Evolutionary conservation across 2,113 vertebrate genomes (phyloP), one percentile per base, ranked within the genome.

Genomic region (Tiliqua scincoides): DNA sequence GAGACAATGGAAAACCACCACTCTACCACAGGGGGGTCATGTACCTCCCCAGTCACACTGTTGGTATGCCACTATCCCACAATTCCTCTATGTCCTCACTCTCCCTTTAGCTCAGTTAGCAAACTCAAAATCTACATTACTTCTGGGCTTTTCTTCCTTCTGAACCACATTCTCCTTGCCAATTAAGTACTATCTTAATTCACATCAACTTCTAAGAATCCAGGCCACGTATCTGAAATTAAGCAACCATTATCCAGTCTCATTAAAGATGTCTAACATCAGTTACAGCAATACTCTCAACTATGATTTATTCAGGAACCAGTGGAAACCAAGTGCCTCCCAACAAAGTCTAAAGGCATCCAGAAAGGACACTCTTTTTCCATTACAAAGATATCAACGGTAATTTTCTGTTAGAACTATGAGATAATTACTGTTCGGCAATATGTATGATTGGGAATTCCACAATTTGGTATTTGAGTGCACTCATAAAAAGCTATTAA

Each of bases 41-140:
- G n/a, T n/a, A n/a, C n/a, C n/a, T n/a, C n/a, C n/a, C n/a, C n/a
- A n/a, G n/a, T n/a, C n/a, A n/a, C n/a, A n/a, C n/a, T n/a, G n/a
- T n/a, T n/a, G n/a, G n/a, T n/a, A n/a, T n/a, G n/a, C n/a, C n/a
- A n/a, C n/a, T n/a, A n/a, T n/a, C n/a, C n/a, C n/a, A n/a, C n/a
- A 48, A 8, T 79, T 91, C 80, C 84, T 92, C 81, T 83, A 37
- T 72, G 43, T 88, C 83, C 84, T 91, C 84, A 25, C 75, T 83
- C 68, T 89, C 84, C 62, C 32, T 35, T 32, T 91, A 88, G 83
- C 89, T 67, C 87, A 89, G 75, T 83, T 86, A 80, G 75, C 59
- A 91, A 92, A 65, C 86, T 3, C 18, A 61, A 87, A 87, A 88
- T 35, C 81, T 86, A 74, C 87, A 91, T 52, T 90, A 90, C 88